phyloP scores from a whole-genome alignment of 2,797 vertebrate genomes.

The Enteromius trimaculatus region DNA sequence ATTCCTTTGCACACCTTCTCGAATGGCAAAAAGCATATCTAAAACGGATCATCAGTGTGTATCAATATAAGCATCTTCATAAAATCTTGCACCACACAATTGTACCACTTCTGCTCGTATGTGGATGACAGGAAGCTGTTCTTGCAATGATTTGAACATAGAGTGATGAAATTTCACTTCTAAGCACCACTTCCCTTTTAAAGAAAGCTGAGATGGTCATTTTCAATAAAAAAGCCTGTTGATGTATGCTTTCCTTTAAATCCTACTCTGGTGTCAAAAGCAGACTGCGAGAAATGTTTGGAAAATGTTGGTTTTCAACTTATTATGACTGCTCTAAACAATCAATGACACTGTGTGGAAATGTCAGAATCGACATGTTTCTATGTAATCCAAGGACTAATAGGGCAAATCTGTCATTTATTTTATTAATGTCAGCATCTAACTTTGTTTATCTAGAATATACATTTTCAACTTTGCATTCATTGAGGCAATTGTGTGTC shows the following conservation, averaged over 20 bases:
- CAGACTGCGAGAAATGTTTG: background rate
- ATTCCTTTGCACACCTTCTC: background rate
- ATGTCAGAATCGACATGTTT: background rate
- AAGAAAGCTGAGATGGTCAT: constrained; percentile 8
- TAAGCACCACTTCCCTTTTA: constrained; percentile 28
- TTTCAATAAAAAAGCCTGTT: background rate
- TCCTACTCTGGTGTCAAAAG: background rate
- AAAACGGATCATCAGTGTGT: background rate
- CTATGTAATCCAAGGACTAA: background rate
- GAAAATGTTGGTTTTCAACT: background rate
- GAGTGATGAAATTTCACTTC: constrained; percentile 33
- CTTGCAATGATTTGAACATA: constrained; percentile 26
- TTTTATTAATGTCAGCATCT: background rate
- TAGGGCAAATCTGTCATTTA: background rate
- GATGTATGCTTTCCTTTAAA: background rate
- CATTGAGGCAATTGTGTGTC: background rate
- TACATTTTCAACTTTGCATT: background rate
- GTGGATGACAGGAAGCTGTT: constrained; percentile 30
- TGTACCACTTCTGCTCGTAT: constrained; percentile 19
- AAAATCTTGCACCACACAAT: background rate
- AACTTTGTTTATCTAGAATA: background rate
- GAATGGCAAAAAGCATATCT: background rate
- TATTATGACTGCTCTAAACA: background rate
- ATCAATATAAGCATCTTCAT: constrained; percentile 1
- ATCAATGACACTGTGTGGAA: constrained; percentile 7